A percentile compares a stretch with the other conserved stretches of the same genome.
phyloP scores from a whole-genome alignment of 2,888 invertebrate genomes.

The Drosophila mimetica region DNA sequence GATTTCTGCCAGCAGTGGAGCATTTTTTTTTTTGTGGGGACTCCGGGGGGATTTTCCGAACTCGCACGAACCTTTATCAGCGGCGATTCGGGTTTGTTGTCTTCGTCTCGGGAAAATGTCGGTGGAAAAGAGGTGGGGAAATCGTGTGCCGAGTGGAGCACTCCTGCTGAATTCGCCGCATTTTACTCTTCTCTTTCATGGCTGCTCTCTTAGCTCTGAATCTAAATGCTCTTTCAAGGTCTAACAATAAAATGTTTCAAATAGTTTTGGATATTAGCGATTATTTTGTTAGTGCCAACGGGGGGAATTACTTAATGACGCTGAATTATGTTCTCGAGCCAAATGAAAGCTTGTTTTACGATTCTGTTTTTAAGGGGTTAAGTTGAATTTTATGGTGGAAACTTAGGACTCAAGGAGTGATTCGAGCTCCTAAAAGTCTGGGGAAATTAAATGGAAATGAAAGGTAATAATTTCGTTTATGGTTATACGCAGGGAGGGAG shows the following conservation, averaged over 20 bases:
- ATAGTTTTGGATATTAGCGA: conserved; percentile 36
- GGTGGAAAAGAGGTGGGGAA: conserved; percentile 2
- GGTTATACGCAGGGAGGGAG: too few species aligned
- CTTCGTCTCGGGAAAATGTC: conserved; percentile 17
- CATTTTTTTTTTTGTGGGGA: conserved; percentile 9
- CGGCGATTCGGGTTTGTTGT: not conserved
- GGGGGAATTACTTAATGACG: conserved; percentile 21
- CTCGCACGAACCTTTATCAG: conserved; percentile 35
- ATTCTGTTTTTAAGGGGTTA: not conserved
- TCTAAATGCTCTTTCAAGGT: conserved; percentile 44
- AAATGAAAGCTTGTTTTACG: conserved; percentile 15
- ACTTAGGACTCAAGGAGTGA: not conserved
- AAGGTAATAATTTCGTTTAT: conserved; percentile 4
- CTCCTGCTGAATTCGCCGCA: conserved; percentile 39
- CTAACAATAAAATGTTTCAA: conserved; percentile 29
- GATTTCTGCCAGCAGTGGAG: conserved; percentile 52
- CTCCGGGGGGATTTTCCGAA: conserved; percentile 36
- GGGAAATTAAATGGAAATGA: conserved; percentile 10
- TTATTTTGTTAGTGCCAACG: conserved; percentile 16
- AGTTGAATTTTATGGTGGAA: conserved; percentile 10
- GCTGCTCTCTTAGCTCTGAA: conserved; percentile 1
- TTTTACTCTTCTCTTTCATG: conserved; percentile 2
- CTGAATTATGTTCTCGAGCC: conserved; percentile 14
- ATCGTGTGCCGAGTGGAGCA: not conserved
- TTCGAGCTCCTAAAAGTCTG: conserved; percentile 1